phyloP scores from a whole-genome alignment of 2,113 vertebrate genomes.

The Prolemur simus region DNA sequence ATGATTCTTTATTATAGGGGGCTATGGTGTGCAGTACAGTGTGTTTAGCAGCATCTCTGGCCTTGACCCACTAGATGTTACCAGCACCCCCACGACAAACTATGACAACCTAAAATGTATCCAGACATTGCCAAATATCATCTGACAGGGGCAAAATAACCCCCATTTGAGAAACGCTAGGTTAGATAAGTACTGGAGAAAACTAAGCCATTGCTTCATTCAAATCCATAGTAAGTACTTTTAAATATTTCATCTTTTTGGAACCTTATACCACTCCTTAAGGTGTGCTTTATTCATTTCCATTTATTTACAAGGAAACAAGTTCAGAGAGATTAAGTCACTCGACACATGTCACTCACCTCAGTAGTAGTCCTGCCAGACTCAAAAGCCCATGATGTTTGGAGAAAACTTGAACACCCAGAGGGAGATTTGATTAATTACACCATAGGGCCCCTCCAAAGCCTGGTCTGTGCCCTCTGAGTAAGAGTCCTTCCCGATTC shows the following conservation, averaged over 20 bases:
- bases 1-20: not conserved
- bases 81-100: not conserved
- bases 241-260: not conserved
- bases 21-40: not conserved
- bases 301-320: not conserved
- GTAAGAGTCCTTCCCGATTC: not conserved
- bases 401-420: conserved; percentile 1
- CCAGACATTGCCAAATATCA: not conserved
- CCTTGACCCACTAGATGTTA: not conserved
- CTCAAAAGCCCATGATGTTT: not conserved
- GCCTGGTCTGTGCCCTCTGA: not conserved
- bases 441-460: not conserved
- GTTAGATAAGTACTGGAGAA: not conserved
- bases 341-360: not conserved
- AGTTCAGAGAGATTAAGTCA: not conserved
- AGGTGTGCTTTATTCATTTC: conserved; percentile 1
- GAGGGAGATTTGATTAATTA: not conserved
- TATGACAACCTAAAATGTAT: not conserved
- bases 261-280: not conserved
- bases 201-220: not conserved
- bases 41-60: not conserved
- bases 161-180: not conserved
- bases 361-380: not conserved
- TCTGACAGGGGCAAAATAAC: not conserved
- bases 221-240: not conserved